Evolutionary conservation across 2,113 vertebrate genomes (phyloP).

Genomic region (Hippopotamus amphibius): DNA sequence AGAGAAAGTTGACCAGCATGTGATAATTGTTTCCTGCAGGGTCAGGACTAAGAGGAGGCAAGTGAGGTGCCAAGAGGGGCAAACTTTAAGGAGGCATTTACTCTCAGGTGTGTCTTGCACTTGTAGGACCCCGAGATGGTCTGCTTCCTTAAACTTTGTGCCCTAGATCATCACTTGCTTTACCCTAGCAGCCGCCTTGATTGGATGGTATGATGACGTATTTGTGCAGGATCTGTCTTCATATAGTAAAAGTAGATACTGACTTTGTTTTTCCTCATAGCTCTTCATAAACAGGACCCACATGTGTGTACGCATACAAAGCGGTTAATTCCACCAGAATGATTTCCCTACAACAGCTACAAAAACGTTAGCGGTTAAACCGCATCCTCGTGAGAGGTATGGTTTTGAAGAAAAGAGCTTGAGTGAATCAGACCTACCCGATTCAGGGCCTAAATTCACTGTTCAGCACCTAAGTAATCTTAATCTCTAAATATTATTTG

Average conservation of each 20-base stretch:
- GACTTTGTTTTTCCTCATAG: not conserved
- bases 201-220: not conserved
- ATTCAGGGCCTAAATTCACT: not conserved
- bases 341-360: not conserved
- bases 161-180: not conserved
- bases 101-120: not conserved
- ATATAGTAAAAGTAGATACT: not conserved
- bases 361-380: not conserved
- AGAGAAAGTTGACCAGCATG: not conserved
- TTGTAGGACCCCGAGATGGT: not conserved
- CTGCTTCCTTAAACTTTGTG: not conserved
- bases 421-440: not conserved
- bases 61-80: rapidly evolving
- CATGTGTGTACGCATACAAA: not conserved
- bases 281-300: not conserved
- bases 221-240: not conserved
- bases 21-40: rapidly evolving
- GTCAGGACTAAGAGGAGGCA: not conserved
- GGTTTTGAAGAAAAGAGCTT: not conserved
- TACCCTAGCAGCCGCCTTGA: not conserved
- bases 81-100: not conserved
- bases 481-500: not conserved
- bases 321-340: not conserved
- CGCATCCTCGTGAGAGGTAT: not conserved
- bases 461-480: not conserved